Evolutionary conservation across 2,797 vertebrate species (phyloP), one percentile per base, ranked within the genome.

Genomic region (Malacoctenus gilli): DNA sequence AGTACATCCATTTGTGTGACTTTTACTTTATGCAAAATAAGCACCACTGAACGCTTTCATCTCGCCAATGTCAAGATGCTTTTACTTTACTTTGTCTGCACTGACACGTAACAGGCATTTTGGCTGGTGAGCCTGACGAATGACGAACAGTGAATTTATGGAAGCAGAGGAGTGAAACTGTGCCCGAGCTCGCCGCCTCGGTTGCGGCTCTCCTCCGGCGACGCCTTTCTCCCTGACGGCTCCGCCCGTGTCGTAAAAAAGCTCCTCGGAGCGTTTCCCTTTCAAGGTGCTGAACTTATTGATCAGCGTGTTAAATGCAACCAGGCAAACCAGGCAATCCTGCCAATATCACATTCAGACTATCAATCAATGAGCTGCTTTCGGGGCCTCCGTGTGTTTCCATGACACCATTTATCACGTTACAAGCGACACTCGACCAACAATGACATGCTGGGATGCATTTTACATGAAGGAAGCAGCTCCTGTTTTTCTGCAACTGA

Each of bases 201-300:
- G 50, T 58, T 50, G 23, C 41, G 76, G n/a, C 19, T 39, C 25
- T 67, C 57, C 51, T 42, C 22, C 5, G 40, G 56, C 62, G 73
- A 74, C 61, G 54, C 13, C 40, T 73, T 64, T 62, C 4, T 36
- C 49, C 56, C 25, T 9, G 31, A 51, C 41, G 15, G 60, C 36
- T 58, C 43, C 49, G 18, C 32, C 2, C 8, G 59, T 36, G 61
- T 57, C 15, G 53, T 71, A 64, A 82, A 64, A 82, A 80, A 72
- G 75, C 61, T 57, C 52, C 40, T 47, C 46, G 34, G 50, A 41
- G 25, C 19, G 48, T 63, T 68, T 68, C 59, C 37, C 42, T 52
- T 68, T 49, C 67, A 74, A 61, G 47, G 59, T 68, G n/a, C 34
- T 39, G 47, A 64, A 52, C 12, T 0, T 67, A 84, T 80, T 67